These are phyloP conservation scores for Aleiodes leptofemur DNA, from an alignment of 2,888 invertebrate genomes.

Conservation along the genomic window DNA sequence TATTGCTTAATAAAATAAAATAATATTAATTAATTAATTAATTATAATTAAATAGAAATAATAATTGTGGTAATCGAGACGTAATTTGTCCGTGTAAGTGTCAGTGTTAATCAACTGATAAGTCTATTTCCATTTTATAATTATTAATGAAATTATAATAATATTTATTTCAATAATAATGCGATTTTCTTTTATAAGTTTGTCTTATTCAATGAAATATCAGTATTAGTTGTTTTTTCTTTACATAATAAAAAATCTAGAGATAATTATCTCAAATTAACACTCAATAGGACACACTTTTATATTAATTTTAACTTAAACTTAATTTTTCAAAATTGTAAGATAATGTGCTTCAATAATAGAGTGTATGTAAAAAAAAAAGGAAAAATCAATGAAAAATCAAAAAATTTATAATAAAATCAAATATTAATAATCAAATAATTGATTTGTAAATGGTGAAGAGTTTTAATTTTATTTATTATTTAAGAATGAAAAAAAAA, in stretches of 20 bases:
- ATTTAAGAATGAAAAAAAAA: background rate
- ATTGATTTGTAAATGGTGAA: slow-evolving; percentile 8
- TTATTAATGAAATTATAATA: background rate
- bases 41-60: background rate
- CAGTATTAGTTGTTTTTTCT: background rate
- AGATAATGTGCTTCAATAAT: slow-evolving; percentile 35
- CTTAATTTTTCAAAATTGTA: slow-evolving; percentile 29
- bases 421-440: slow-evolving; percentile 34
- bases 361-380: slow-evolving; percentile 35
- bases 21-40: background rate
- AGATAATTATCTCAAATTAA: slow-evolving; percentile 3
- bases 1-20: slow-evolving; percentile 11
- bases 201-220: background rate
- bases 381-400: background rate
- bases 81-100: slow-evolving; percentile 20
- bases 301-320: slow-evolving; percentile 18
- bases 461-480: background rate
- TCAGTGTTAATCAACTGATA: slow-evolving; percentile 16
- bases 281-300: slow-evolving; percentile 10
- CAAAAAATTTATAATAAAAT: slow-evolving; percentile 32
- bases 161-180: background rate
- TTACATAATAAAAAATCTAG: slow-evolving; percentile 2
- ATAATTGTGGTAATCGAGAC: slow-evolving; percentile 21
- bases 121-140: slow-evolving; percentile 5
- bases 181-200: background rate